These are phyloP conservation scores for Metopia argyrocephala DNA, from an alignment of 2,888 invertebrate species.

Conservation along the genomic window DNA sequence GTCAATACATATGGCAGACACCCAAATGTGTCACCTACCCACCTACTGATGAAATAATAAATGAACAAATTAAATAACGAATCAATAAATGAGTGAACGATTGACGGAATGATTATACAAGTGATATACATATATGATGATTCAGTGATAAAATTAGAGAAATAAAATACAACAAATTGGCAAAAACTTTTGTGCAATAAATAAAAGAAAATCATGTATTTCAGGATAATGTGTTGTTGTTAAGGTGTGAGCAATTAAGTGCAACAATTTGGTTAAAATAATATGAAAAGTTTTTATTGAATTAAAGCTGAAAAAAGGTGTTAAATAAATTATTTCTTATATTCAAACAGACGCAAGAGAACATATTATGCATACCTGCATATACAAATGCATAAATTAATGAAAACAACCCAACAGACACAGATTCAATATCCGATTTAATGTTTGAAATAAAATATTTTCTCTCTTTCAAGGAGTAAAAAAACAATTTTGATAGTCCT, in stretches of 20 bases:
- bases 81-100: conserved; percentile 14
- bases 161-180: not conserved
- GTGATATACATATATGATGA: conserved; percentile 17
- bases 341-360: no score
- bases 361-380: not conserved
- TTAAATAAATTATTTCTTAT: not conserved
- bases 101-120: conserved; percentile 41
- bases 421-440: no score
- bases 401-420: no score
- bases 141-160: conserved; percentile 23
- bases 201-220: conserved; percentile 1
- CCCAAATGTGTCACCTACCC: not conserved
- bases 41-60: not conserved
- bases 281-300: conserved; percentile 43
- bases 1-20: not conserved
- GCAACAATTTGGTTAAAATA: conserved; percentile 35
- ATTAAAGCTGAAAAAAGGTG: conserved; percentile 11
- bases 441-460: no score
- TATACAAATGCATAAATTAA: not conserved
- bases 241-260: no score
- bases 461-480: no score
- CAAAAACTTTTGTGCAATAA: conserved; percentile 11
- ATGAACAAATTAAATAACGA: conserved; percentile 5
- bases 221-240: not conserved
- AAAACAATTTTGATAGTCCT: no score